These are phyloP conservation scores for Orchesella flavescens DNA, from an alignment of 2,888 invertebrate genomes.

Conservation along the genomic window DNA sequence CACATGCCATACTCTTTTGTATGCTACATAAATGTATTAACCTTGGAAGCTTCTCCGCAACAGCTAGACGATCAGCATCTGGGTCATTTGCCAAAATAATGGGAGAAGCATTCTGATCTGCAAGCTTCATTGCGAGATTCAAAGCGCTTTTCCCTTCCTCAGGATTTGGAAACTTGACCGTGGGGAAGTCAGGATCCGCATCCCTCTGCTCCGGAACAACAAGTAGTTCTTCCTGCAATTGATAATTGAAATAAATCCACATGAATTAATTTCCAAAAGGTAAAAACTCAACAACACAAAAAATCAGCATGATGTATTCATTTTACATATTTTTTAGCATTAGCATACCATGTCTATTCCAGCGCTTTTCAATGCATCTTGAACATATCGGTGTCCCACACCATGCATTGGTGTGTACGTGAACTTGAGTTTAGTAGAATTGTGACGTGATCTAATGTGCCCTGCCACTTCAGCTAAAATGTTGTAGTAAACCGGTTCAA, in stretches of 20 bases:
- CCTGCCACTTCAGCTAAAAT: slow-evolving; percentile 35
- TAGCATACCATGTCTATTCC: slow-evolving; percentile 78
- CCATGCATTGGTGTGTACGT: slow-evolving; percentile 99
- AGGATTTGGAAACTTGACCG: slow-evolving; percentile 97
- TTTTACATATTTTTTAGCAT: too few species aligned
- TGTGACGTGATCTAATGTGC: slow-evolving; percentile 71
- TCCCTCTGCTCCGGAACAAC: slow-evolving; percentile 83
- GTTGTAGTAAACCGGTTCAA: slow-evolving; percentile 34
- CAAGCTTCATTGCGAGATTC: slow-evolving; percentile 84
- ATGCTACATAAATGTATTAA: not conserved
- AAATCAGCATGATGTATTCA: not conserved
- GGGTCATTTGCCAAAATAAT: slow-evolving; percentile 97
- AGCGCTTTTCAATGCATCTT: slow-evolving; percentile 83
- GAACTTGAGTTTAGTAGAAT: slow-evolving; percentile 77
- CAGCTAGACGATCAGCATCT: slow-evolving; percentile 96
- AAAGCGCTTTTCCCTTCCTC: slow-evolving; percentile 93
- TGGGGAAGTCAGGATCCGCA: slow-evolving; percentile 97
- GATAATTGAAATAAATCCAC: not conserved
- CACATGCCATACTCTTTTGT: too few species aligned
- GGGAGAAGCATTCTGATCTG: slow-evolving; percentile 80
- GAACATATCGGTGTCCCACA: slow-evolving; percentile 88
- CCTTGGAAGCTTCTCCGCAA: slow-evolving; percentile 84
- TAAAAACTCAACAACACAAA: too few species aligned
- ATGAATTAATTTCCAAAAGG: not conserved
- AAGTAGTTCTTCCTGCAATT: slow-evolving; percentile 20